Conservation (phyloP, 2,113 vertebrate genomes). For the Gopherus evgoodei region DNA sequence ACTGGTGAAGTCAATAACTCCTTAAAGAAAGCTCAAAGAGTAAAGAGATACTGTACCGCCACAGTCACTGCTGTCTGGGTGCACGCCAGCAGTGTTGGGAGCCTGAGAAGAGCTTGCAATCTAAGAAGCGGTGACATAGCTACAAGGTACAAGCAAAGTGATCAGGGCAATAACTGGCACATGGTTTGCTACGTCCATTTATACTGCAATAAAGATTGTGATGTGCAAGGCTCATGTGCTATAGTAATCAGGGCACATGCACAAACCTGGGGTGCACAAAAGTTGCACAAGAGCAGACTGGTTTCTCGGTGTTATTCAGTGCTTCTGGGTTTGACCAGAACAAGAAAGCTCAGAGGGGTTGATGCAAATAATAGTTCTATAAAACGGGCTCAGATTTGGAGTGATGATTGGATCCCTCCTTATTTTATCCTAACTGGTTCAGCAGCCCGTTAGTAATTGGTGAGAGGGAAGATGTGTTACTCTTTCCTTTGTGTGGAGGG, state of each 20-base stretch:
- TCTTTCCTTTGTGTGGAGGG: background rate
- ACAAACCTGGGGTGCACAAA: background rate
- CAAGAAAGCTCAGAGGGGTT: background rate
- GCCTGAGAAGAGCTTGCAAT: background rate
- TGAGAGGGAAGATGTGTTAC: accelerated
- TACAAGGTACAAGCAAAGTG: background rate
- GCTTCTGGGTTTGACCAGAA: background rate
- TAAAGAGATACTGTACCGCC: background rate
- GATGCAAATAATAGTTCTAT: background rate
- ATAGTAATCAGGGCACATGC: background rate
- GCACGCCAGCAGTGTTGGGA: too few species aligned
- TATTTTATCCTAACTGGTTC: accelerated
- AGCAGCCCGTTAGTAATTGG: background rate
- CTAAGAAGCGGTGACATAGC: background rate
- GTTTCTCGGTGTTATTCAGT: background rate
- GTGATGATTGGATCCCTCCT: accelerated
- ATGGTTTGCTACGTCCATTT: too few species aligned
- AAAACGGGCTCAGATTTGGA: background rate
- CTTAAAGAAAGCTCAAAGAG: background rate
- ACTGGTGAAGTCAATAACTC: background rate
- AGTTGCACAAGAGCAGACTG: background rate
- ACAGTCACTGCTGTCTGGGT: background rate
- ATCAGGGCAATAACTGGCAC: background rate
- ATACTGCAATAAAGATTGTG: background rate
- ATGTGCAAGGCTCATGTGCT: background rate